Percentiles rank a stretch among this genome's conserved stretches.
Evolutionary conservation across 2,888 invertebrate genomes (phyloP).

Genomic region (Plusia festucae): DNA sequence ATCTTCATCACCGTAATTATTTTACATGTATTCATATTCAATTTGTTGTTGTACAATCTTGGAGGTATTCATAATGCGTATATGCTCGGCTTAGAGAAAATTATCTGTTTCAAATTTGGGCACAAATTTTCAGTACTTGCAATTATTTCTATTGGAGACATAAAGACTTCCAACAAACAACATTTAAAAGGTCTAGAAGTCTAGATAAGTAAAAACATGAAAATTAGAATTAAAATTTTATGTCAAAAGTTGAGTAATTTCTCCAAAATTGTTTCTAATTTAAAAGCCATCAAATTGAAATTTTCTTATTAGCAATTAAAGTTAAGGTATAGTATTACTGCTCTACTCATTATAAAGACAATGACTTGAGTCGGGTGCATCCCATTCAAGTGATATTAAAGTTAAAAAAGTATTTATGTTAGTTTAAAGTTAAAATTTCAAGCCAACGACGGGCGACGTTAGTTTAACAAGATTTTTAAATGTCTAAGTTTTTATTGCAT

Average conservation of each 20-base stretch:
- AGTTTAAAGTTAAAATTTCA: slow-evolving; percentile 39
- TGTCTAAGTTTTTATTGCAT: slow-evolving; percentile 36
- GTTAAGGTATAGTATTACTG: slow-evolving; percentile 27
- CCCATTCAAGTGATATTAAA: slow-evolving; percentile 47
- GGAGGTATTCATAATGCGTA: background rate
- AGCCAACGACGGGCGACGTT: slow-evolving; percentile 28
- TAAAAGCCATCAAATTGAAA: slow-evolving; percentile 18
- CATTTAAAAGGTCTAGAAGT: background rate
- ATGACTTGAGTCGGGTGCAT: slow-evolving; percentile 36
- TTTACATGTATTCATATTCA: slow-evolving; percentile 36
- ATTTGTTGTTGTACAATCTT: slow-evolving; percentile 23
- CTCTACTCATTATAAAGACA: slow-evolving; percentile 34
- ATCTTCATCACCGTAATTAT: slow-evolving; percentile 49
- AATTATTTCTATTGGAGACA: background rate
- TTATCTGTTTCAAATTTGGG: background rate
- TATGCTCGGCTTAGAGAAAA: background rate
- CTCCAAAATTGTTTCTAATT: slow-evolving; percentile 2
- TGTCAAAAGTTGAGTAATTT: slow-evolving; percentile 11
- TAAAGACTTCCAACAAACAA: background rate
- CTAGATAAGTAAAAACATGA: background rate
- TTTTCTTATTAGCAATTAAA: slow-evolving; percentile 22
- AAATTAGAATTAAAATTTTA: slow-evolving; percentile 11
- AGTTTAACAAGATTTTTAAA: slow-evolving; percentile 37
- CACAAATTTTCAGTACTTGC: background rate
- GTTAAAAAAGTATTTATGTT: slow-evolving; percentile 50